Conservation (phyloP, 2,888 invertebrate genomes). For the Malacosoma neustria region DNA sequence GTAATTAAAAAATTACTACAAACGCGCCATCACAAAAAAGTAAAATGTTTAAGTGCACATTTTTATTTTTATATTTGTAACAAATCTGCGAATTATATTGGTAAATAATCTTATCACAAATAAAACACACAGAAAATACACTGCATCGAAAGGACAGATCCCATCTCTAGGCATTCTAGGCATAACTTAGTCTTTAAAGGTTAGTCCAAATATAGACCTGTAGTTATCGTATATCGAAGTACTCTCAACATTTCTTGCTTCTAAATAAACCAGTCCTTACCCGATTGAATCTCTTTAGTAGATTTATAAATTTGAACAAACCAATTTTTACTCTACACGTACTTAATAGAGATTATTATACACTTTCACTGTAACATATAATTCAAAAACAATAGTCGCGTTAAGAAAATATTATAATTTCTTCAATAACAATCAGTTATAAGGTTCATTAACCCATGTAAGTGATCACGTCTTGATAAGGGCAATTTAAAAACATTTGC, state of each 20-base stretch:
- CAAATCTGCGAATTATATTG: too few species aligned
- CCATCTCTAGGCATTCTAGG: too few species aligned
- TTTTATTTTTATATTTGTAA: too few species aligned
- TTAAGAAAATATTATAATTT: constrained; percentile 2
- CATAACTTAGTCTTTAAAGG: too few species aligned
- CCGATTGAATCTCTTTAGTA: not conserved
- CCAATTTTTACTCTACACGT: too few species aligned
- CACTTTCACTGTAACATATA: not conserved
- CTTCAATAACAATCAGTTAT: constrained; percentile 7
- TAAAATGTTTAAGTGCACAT: too few species aligned
- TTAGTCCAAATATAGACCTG: not conserved
- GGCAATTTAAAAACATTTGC: constrained; percentile 19
- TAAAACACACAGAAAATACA: too few species aligned
- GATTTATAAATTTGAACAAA: too few species aligned
- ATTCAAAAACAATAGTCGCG: not conserved
- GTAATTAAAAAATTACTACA: too few species aligned
- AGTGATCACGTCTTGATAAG: constrained; percentile 22
- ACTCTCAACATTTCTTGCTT: not conserved
- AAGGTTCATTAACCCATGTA: constrained; percentile 20
- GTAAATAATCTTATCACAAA: too few species aligned
- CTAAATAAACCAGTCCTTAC: not conserved
- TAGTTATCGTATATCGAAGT: not conserved
- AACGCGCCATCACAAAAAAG: too few species aligned
- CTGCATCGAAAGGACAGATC: too few species aligned
- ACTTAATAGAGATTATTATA: not conserved